Percentiles rank a stretch among this genome's conserved stretches.
phyloP scores from a whole-genome alignment of 1,140 invertebrate species.

The Drosophila subpulchrella region DNA sequence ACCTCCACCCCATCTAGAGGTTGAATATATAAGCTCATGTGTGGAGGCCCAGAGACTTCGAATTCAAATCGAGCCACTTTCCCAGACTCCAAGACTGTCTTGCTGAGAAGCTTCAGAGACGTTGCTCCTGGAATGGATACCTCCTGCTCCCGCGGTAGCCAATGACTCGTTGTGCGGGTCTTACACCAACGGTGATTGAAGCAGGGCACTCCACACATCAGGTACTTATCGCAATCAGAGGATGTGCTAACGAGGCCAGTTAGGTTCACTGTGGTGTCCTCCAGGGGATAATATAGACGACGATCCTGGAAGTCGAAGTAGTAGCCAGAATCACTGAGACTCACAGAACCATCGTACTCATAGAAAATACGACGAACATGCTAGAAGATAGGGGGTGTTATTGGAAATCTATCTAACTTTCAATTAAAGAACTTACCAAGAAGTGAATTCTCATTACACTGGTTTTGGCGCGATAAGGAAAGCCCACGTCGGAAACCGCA shows the following conservation, averaged over 20 bases:
- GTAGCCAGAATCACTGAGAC: conserved; percentile 87
- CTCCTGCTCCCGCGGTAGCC: conserved; percentile 55
- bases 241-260: conserved; percentile 86
- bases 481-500: conserved; percentile 89
- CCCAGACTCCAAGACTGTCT: conserved; percentile 19
- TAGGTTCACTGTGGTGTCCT: conserved; percentile 70
- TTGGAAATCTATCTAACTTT: neutral
- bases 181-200: conserved; percentile 86
- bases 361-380: conserved; percentile 88
- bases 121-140: conserved; percentile 44
- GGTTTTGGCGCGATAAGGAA: conserved; percentile 90
- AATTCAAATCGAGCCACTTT: conserved; percentile 54
- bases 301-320: conserved; percentile 91
- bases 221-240: conserved; percentile 87
- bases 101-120: conserved; percentile 39
- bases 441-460: conserved; percentile 89
- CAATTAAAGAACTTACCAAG: conserved; percentile 84
- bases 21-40: conserved; percentile 89
- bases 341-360: conserved; percentile 85
- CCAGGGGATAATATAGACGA: conserved; percentile 87
- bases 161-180: conserved; percentile 47
- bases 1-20: conserved; percentile 86
- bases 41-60: conserved; percentile 87
- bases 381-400: conserved; percentile 75
- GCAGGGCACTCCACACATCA: conserved; percentile 91